phyloP scores from a whole-genome alignment of 2,797 vertebrate genomes.

The Xenops minutus region DNA sequence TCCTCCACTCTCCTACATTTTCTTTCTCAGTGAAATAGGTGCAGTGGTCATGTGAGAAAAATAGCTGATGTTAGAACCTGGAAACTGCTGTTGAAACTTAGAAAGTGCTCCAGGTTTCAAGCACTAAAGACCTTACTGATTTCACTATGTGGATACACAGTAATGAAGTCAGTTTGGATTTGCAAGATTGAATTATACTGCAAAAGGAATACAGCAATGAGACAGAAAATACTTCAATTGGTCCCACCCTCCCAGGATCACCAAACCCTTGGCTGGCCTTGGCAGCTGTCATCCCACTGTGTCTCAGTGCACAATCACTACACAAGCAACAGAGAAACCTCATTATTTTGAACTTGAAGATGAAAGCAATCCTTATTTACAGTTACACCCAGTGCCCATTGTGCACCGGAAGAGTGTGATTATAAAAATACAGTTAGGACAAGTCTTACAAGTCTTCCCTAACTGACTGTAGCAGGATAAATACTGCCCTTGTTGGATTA shows the following conservation, averaged over 20 bases:
- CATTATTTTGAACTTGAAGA: neutral
- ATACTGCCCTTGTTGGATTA: neutral
- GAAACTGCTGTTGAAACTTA: neutral
- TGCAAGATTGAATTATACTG: neutral
- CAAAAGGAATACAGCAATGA: neutral
- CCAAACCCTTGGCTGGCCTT: neutral
- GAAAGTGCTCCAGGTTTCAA: neutral
- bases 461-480: neutral
- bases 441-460: neutral
- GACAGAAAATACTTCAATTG: neutral
- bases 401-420: neutral
- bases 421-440: neutral
- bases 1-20: neutral
- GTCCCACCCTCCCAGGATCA: neutral
- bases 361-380: conserved; percentile 16
- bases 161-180: neutral
- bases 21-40: neutral
- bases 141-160: neutral
- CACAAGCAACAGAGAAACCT: neutral
- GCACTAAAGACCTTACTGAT: neutral
- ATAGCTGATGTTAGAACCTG: neutral
- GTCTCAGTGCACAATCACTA: neutral
- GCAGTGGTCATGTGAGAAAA: neutral
- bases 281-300: neutral
- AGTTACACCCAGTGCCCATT: neutral